Percentiles rank a stretch among this genome's conserved stretches.
phyloP scores from a whole-genome alignment of 2,888 invertebrate species.

The Diabrotica balteata region DNA sequence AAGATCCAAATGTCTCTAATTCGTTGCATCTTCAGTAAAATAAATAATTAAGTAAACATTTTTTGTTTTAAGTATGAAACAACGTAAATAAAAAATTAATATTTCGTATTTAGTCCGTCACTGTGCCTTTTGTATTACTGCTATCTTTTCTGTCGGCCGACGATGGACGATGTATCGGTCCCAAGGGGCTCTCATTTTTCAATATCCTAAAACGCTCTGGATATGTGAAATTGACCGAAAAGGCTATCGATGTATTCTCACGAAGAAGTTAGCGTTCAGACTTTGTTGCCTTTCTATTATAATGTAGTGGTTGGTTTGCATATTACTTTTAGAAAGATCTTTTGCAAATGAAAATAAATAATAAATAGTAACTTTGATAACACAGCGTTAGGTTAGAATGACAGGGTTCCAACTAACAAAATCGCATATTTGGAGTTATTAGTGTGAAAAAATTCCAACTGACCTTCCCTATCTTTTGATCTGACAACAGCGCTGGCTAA shows the following conservation, averaged over 20 bases:
- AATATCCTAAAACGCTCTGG: slow-evolving; percentile 58
- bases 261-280: neutral
- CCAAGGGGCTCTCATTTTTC: slow-evolving; percentile 58
- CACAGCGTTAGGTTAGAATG: no score
- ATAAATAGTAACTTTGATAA: neutral
- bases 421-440: no score
- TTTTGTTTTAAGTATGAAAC: no score
- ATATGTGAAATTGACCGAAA: slow-evolving; percentile 57
- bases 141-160: slow-evolving; percentile 18
- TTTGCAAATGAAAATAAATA: neutral
- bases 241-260: slow-evolving; percentile 47
- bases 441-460: no score
- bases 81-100: neutral
- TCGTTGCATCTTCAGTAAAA: no score
- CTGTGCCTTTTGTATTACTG: slow-evolving; percentile 3
- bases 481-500: no score
- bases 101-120: neutral
- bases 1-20: no score
- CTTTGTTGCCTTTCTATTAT: neutral
- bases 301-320: neutral
- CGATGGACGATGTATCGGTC: slow-evolving; percentile 53
- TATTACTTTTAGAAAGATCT: no score
- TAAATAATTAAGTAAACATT: no score
- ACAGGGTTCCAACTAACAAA: no score
- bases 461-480: no score